Percentiles rank a stretch among this genome's conserved stretches.
Conservation (phyloP, 1,140 invertebrate genomes). For the Drosophila chauvacae region DNA sequence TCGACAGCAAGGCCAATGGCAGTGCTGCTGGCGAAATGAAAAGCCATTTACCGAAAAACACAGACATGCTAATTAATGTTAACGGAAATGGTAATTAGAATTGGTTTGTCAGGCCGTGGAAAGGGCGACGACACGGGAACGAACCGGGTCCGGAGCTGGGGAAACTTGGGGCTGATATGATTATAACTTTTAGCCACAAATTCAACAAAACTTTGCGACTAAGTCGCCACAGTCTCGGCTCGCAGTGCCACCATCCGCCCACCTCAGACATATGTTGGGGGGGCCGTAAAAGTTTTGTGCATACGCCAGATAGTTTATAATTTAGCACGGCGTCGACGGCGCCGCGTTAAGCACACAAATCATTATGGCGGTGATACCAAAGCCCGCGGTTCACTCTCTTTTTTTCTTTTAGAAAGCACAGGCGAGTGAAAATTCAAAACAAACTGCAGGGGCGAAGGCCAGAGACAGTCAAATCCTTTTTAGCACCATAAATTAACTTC, state of each 20-base stretch:
- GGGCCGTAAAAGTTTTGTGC: conserved; percentile 59
- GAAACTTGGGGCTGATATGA: conserved; percentile 63
- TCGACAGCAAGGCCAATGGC: conserved; percentile 45
- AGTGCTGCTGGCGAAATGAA: conserved; percentile 55
- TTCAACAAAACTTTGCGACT: conserved; percentile 67
- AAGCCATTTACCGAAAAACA: conserved; percentile 72
- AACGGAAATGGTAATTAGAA: conserved; percentile 81
- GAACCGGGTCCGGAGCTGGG: not conserved
- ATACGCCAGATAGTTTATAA: conserved; percentile 74
- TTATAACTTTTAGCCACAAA: conserved; percentile 78
- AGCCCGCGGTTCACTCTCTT: conserved; percentile 34
- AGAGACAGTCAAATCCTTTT: conserved; percentile 74
- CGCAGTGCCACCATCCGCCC: not conserved
- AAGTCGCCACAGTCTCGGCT: conserved; percentile 51
- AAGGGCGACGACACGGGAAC: conserved; percentile 10
- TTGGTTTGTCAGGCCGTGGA: conserved; percentile 43
- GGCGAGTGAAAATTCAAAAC: conserved; percentile 36
- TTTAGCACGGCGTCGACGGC: conserved; percentile 65
- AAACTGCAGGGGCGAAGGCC: conserved; percentile 38
- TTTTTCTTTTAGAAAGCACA: conserved; percentile 20
- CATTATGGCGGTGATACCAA: conserved; percentile 70
- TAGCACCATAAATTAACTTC: conserved; percentile 82
- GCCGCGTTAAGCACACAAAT: conserved; percentile 77
- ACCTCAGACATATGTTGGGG: conserved; percentile 32
- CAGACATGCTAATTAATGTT: conserved; percentile 81